Evolutionary conservation across 2,888 invertebrate species (phyloP), one percentile per base, ranked within the genome.

Genomic region (Drosophila pegasa): DNA sequence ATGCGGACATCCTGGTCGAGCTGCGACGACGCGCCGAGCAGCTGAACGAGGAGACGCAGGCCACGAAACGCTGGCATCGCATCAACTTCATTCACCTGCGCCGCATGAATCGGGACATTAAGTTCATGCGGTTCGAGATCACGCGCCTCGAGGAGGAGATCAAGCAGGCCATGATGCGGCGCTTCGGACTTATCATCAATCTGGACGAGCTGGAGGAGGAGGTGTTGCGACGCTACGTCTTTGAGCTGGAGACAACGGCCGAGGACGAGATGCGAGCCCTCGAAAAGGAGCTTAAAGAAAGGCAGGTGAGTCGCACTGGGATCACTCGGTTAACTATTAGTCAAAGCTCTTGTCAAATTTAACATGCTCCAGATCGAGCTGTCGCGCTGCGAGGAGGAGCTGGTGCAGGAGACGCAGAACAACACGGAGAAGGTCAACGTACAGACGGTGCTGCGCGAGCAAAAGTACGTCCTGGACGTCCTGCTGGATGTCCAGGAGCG

Each of bases 61-160:
- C 94, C 35, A 95, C 95, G 77, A 93, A 93, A 68, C 92, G 93
- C 33, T 93, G 94, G 78, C 95, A 95, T 80, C 95, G 95, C 86
- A 93, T 94, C 41, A 95, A 95, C 87, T 94, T 94, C 68, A 93
- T 93, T 0, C 96, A 96, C 88, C 89, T 96, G 61, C 93, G 94
- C 55, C 94, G 95, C 70, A 95, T 96, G 94, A 94, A 94, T 89
- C 92, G 94, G 0, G 96, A 96, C 88, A 93, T 95, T 14, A 93
- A 94, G 47, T 94, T 94, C 50, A 96, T 96, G 96, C 93, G 94
- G 9, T 91, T 91, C 0, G 93, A 93, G 58, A 94, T 95, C 1
- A 92, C 92, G 3, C 92, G 92, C 9, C 87, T 96, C 5, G 94
- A 95, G 58, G 93, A 93, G 2, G 93, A 92, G 87, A 93, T 94